Base-by-base conservation (phyloP, 1,140 invertebrate species). In the Magallana angulata region DNA sequence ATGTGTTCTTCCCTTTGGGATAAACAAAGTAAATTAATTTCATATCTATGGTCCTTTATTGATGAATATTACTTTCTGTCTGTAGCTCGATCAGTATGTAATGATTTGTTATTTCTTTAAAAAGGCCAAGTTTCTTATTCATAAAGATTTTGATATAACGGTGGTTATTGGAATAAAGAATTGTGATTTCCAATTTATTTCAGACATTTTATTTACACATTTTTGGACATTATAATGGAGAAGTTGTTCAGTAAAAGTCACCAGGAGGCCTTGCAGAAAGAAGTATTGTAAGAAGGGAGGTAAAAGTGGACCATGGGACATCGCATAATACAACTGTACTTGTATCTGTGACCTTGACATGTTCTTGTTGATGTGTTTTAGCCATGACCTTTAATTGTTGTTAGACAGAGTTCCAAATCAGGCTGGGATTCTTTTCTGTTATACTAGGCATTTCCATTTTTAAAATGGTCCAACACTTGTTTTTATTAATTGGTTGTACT, bases 121-220 rank as follows among this genome's bases (percentile, higher is more conserved):
- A 48, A 48, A 48, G 36, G 36, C 36, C 5, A 48, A 48, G 5
- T 48, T 48, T 48, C 36, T 48, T 48, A 48, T 48, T 48, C 36
- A 48, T 48, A 48, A 48, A 48, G 36, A 48, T 48, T 48, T 48
- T 48, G 36, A 48, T 48, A 48, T 48, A 4, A 48, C 36, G 36
- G 36, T 48, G 5, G 36, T 48, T 48, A 4, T 48, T 48, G 36
- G 36, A 3, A 48, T 48, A 48, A 48, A 48, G 36, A 48, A 48
- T 48, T 48, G 2, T 3, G 7, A 0, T 89, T 85, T 82, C 16
- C 48, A 82, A 85, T 48, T 85, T 57, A 58, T 85, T 89, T 18
- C 90, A 91, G 90, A 80, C 86, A 91, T 85, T 89, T 91, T 16
- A 58, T 91, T 24, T 91, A 85, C 86, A 81, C 76, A 30, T 30